Percentiles rank a stretch among this genome's conserved stretches.
phyloP scores from a whole-genome alignment of 2,888 invertebrate genomes.

The Fragum fragum region DNA sequence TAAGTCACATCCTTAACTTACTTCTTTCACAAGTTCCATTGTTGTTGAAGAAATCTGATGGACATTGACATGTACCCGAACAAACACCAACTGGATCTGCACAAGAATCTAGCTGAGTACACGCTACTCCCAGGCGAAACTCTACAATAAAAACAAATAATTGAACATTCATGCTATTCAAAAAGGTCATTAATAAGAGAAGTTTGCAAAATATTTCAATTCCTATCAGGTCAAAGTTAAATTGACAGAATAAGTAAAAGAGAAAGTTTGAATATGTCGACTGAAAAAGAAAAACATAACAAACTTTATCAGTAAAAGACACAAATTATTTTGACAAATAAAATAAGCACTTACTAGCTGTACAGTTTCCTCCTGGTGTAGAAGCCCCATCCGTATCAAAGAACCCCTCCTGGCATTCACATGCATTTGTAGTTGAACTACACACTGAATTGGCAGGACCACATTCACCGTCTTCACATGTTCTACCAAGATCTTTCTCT shows the following conservation, averaged over 20 bases:
- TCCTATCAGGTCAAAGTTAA: too few species aligned
- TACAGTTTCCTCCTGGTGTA: background rate
- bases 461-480: conserved; percentile 10
- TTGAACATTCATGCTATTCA: too few species aligned
- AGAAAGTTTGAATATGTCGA: background rate
- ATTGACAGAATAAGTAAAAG: background rate
- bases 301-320: too few species aligned
- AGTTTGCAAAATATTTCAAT: too few species aligned
- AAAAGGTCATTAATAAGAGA: too few species aligned
- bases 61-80: background rate
- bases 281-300: background rate
- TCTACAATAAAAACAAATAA: background rate
- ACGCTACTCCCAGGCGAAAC: background rate
- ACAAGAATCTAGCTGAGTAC: background rate
- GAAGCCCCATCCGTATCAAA: background rate
- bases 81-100: background rate
- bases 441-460: conserved; percentile 17
- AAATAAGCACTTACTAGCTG: background rate
- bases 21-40: background rate
- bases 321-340: background rate
- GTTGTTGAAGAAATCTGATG: background rate
- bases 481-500: conserved; percentile 20
- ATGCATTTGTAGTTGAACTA: background rate
- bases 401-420: conserved; percentile 16
- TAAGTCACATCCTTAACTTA: background rate